Evolutionary conservation across 2,113 vertebrate genomes (phyloP), one percentile per base, ranked within the genome.

Genomic region (Saguinus imperator): DNA sequence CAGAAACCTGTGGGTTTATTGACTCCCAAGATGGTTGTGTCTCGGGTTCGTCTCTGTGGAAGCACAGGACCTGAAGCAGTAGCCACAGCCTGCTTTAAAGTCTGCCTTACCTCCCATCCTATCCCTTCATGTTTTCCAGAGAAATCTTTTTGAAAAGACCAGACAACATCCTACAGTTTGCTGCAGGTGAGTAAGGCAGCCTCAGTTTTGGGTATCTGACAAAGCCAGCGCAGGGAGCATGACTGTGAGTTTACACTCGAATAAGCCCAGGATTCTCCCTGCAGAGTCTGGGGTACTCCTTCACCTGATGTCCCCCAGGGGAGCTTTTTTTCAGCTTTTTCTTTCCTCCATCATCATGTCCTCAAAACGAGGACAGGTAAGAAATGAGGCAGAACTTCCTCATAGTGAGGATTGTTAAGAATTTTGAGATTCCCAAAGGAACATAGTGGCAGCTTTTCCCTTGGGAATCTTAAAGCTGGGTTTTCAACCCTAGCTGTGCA

Each of bases 91-190:
- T 12, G 10, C 40, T 72, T n/a, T 17, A n/a, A 55, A 57, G 68
- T 75, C 89, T 84, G 3, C 66, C 64, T 70, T 52, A 16, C 8
- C 23, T 81, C 84, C 35, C 3, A 0, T 14, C 32, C 11, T 35
- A 1, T 18, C 66, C 18, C 55, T 88, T 57, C 0, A 35, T 98
- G 79, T 96, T 95, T 97, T 97, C 76, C 96, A 98, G 98, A 68
- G 97, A 98, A 50, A 94, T 98, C 50, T 92, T 98, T 66, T 70
- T 98, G 97, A 70, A 95, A 61, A 97, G 98, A 81, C 98, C 98
- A 6, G 97, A 98, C 8, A 93, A 98, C 35, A 95, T 98, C 50
- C 97, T n/a, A 0, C 97, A 98, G 81, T 98, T 98, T 82, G 98
- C 98, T 0, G 97, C 98, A 77, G 95, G 98, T 98, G 91, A 98